Base-by-base conservation (phyloP, 2,888 invertebrate species). In the Mystacides longicornis region DNA sequence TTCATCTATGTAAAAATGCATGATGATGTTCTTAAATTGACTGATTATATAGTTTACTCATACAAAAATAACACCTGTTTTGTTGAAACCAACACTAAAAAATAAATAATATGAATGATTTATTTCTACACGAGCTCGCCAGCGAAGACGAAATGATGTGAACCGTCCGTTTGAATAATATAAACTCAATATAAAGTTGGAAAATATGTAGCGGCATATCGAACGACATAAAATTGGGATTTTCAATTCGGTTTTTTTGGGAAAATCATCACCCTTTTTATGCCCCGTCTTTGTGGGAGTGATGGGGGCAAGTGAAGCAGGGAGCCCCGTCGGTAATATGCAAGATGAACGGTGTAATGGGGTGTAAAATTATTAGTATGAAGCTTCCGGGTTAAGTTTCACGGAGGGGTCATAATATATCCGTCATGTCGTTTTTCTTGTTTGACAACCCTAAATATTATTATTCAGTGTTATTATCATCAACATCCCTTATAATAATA, bases 311-410 rank as follows among this genome's bases (percentile, higher is more conserved):
- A 31, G 33, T 4, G 31, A 37, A 49, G 43, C 49, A 53, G 46
- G 54, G 51, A 21, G 51, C 45, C 49, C 20, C 54, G 58, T 58
- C 60, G 33, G 54, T 58, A 58, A 57, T 60, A 60, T 60, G 60
- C 60, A 57, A 60, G 60, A 60, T 59, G 60, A 60, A 59, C 60
- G 57, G 61, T 52, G 61, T 60, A 61, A 61, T 61, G 61, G 61
- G 59, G 59, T 61, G 61, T 60, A 60, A 61, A 60, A 61, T 61
- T 59, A 61, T 61, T 61, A 60, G 59, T 58, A 57, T 55, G 55
- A 57, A 59, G 55, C 58, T 55, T 57, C 61, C 59, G 61, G 58
- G 54, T 53, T 55, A 57, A 59, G 59, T 61, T 61, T 57, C 57
- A 48, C 16, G 14, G 52, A 43, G 55, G 59, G 57, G 49, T 22